Percentiles rank a stretch among this genome's conserved stretches.
Evolutionary conservation across 2,888 invertebrate species (phyloP).

Genomic region (Parnassius orleans): DNA sequence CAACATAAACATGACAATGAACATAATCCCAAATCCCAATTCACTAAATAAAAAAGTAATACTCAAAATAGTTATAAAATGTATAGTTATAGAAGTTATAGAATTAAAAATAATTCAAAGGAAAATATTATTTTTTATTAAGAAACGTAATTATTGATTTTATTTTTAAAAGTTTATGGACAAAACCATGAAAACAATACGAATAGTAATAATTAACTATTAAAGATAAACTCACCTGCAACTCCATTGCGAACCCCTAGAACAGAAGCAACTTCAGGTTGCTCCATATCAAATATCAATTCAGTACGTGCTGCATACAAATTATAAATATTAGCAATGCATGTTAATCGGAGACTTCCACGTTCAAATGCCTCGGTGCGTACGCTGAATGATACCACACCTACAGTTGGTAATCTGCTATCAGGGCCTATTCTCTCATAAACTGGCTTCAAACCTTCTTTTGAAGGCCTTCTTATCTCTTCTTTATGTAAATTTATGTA

Average conservation of each 20-base stretch:
- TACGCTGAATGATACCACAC: constrained; percentile 82
- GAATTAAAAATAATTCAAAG: no score
- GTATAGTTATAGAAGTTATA: no score
- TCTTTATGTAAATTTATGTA: constrained; percentile 73
- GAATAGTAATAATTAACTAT: not conserved
- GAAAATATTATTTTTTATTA: no score
- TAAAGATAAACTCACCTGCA: constrained; percentile 59
- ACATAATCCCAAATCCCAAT: no score
- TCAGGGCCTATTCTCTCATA: constrained; percentile 70
- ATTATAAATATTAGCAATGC: constrained; percentile 85
- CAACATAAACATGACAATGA: no score
- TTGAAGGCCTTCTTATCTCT: constrained; percentile 68
- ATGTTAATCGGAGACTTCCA: constrained; percentile 83
- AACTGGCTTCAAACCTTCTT: constrained; percentile 58
- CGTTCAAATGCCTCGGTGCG: constrained; percentile 83
- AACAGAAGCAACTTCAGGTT: constrained; percentile 87
- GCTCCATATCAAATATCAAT: constrained; percentile 85
- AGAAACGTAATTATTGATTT: no score
- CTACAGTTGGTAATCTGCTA: constrained; percentile 64
- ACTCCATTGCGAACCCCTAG: constrained; percentile 85
- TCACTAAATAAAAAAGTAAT: no score
- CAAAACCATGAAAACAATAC: not conserved
- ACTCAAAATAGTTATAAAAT: not conserved
- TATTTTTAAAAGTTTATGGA: no score
- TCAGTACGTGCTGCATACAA: constrained; percentile 83